A percentile compares a stretch with the other conserved stretches of the same genome.
Evolutionary conservation across 2,888 invertebrate species (phyloP).

Genomic region (Lasius fuliginosus): DNA sequence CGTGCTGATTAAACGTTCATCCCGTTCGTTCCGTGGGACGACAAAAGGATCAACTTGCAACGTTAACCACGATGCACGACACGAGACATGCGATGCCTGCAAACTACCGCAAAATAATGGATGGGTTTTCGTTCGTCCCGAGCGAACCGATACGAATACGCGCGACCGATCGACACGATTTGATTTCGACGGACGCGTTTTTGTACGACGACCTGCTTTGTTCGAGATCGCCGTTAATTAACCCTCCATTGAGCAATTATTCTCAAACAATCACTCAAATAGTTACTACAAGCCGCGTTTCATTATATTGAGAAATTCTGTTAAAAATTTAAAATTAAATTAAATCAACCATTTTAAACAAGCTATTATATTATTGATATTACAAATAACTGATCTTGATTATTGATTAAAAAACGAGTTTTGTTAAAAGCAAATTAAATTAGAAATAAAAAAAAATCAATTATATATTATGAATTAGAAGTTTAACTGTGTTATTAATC

Average conservation of each 20-base stretch:
- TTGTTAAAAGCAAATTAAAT: background rate
- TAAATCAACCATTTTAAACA: background rate
- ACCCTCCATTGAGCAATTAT: conserved; percentile 4
- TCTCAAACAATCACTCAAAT: conserved; percentile 9
- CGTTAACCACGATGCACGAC: conserved; percentile 7
- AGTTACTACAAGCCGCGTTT: conserved; percentile 1
- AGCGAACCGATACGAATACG: conserved; percentile 35
- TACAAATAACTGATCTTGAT: background rate
- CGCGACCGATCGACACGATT: conserved; percentile 27
- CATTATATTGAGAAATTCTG: background rate
- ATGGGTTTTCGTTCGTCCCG: conserved; percentile 27
- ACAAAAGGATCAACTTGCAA: conserved; percentile 22
- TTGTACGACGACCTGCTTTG: conserved; percentile 26
- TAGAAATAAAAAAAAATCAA: too few relatives aligned
- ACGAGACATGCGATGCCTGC: background rate
- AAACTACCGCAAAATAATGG: conserved; percentile 39
- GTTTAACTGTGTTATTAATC: background rate
- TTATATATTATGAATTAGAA: background rate
- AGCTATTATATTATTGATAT: background rate
- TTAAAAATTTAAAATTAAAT: background rate
- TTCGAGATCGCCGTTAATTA: conserved; percentile 32
- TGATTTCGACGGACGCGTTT: conserved; percentile 39
- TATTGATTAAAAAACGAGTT: background rate
- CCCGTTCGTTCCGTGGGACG: background rate
- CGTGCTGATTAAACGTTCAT: conserved; percentile 24